Conservation (phyloP, 2,797 vertebrate species). For the Diplodus sargus region DNA sequence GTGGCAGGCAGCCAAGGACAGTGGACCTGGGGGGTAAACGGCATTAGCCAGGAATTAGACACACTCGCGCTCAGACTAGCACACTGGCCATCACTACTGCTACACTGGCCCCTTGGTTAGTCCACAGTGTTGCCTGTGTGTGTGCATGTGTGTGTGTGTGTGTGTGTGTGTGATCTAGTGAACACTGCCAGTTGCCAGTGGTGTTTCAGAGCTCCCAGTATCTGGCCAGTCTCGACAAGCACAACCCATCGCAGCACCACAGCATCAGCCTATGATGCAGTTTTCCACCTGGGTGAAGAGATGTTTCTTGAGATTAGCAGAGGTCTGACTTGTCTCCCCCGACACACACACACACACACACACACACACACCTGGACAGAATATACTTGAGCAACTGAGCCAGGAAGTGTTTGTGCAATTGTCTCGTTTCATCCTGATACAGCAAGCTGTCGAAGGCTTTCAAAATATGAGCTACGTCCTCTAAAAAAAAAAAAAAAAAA, state of each 20-base stretch:
- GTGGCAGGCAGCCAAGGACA: slow-evolving; percentile 82
- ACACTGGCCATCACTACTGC: slow-evolving; percentile 70
- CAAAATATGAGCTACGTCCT: slow-evolving; percentile 24
- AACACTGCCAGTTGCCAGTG: slow-evolving; percentile 57
- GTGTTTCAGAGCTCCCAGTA: slow-evolving; percentile 44
- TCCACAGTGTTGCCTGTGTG: slow-evolving; percentile 17
- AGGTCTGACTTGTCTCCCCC: slow-evolving; percentile 28
- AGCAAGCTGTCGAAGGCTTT: slow-evolving; percentile 15
- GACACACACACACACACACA: slow-evolving; percentile 22
- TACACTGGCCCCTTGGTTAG: slow-evolving; percentile 54
- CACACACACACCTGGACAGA: slow-evolving; percentile 6
- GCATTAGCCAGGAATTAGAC: slow-evolving; percentile 81
- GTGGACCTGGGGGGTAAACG: slow-evolving; percentile 76
- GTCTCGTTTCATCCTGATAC: slow-evolving; percentile 21
- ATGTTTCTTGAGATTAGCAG: slow-evolving; percentile 55
- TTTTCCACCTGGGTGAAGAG: slow-evolving; percentile 41
- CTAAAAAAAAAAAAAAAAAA: slow-evolving; percentile 10
- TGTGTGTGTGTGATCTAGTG: slow-evolving; percentile 36
- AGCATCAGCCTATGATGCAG: slow-evolving; percentile 20
- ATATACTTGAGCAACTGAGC: background rate
- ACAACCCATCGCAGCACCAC: slow-evolving; percentile 3
- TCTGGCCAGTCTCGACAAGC: slow-evolving; percentile 41
- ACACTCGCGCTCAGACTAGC: slow-evolving; percentile 74
- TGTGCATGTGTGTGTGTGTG: slow-evolving; percentile 21
- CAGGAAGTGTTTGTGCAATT: slow-evolving; percentile 3